Percentiles rank a stretch among this genome's conserved stretches.
phyloP scores from a whole-genome alignment of 2,888 invertebrate genomes.

The Tenodera sinensis region DNA sequence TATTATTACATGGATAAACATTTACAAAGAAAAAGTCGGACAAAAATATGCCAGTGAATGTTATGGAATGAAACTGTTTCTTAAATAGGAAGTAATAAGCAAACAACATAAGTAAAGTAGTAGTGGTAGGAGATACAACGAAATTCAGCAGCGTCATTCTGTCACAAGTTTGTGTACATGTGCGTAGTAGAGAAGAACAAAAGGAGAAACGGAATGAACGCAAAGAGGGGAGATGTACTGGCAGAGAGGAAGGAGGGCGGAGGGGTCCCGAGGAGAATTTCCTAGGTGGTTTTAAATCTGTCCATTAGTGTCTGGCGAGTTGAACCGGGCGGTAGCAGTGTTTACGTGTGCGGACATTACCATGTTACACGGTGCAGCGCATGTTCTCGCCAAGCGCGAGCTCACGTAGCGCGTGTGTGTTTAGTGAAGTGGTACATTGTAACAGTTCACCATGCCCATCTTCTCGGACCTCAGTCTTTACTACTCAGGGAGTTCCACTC shows the following conservation, averaged over 20 bases:
- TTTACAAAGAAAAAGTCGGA: too few species aligned
- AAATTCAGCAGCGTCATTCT: too few species aligned
- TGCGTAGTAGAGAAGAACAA: too few species aligned
- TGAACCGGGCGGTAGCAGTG: not conserved
- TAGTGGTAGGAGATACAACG: too few species aligned
- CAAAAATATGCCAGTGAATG: too few species aligned
- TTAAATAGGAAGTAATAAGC: too few species aligned
- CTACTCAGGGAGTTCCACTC: conserved; percentile 46
- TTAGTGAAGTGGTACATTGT: not conserved
- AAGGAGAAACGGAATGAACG: not conserved
- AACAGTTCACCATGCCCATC: conserved; percentile 55
- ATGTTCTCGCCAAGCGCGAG: not conserved
- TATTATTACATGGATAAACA: too few species aligned
- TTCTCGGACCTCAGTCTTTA: conserved; percentile 63
- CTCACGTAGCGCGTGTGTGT: not conserved
- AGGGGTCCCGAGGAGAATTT: not conserved
- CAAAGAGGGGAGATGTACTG: not conserved
- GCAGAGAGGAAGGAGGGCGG: not conserved
- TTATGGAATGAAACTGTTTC: too few species aligned
- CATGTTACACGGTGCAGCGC: not conserved
- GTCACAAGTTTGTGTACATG: too few species aligned
- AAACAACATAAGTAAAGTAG: too few species aligned
- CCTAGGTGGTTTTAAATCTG: conserved; percentile 15
- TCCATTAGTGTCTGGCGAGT: conserved; percentile 1
- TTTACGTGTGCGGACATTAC: not conserved